phyloP scores from a whole-genome alignment of 2,113 vertebrate species.

The Boulengeromyrus knoepffleri region DNA sequence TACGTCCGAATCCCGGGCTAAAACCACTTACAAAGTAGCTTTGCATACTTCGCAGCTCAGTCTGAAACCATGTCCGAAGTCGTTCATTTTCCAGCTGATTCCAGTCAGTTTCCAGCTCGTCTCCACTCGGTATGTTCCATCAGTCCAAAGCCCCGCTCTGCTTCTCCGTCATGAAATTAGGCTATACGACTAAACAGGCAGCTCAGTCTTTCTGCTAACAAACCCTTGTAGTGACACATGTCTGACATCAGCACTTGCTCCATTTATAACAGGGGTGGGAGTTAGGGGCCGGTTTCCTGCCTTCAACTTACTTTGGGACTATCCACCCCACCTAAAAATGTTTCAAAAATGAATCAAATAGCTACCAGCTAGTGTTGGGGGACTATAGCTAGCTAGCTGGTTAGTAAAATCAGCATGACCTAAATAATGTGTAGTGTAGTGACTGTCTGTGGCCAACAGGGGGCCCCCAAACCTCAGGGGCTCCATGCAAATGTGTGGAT shows the following conservation, averaged over 20 bases:
- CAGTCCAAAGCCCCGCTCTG: neutral
- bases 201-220: neutral
- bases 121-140: neutral
- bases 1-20: neutral
- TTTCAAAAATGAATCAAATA: neutral
- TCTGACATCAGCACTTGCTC: neutral
- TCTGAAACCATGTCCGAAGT: neutral
- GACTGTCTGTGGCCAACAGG: neutral
- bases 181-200: neutral
- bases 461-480: neutral
- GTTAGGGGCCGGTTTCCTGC: neutral
- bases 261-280: neutral
- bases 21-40: neutral
- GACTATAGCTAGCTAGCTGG: neutral
- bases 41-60: neutral
- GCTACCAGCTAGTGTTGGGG: neutral
- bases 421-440: neutral
- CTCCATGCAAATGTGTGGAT: neutral
- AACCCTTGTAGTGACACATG: neutral
- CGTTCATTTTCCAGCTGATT: neutral
- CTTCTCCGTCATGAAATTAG: neutral
- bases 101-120: neutral
- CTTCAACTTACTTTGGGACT: neutral
- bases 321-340: no score
- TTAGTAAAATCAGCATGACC: neutral